A percentile compares a stretch with the other conserved stretches of the same genome.
Conservation (phyloP, 2,888 invertebrate genomes). For the Urechis unicinctus region DNA sequence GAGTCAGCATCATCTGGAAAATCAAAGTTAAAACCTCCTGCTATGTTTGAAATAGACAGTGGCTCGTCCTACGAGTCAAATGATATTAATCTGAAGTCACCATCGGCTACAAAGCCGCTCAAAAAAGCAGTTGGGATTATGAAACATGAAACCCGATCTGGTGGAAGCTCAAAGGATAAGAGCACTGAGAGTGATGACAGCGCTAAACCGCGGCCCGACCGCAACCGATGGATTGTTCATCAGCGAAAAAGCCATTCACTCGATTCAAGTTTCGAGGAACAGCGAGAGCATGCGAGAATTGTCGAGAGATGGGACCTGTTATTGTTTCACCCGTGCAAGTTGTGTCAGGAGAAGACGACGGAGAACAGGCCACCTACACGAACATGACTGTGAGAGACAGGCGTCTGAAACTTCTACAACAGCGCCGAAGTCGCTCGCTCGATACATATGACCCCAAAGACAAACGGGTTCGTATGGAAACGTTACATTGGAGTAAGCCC, state of each 20-base stretch:
- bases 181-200: neutral
- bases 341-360: neutral
- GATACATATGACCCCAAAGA: conserved; percentile 6
- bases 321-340: too few species aligned
- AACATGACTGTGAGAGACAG: conserved; percentile 1
- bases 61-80: conserved; percentile 17
- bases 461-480: neutral
- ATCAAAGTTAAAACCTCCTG: conserved; percentile 11
- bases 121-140: too few species aligned
- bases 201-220: neutral
- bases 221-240: neutral
- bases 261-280: conserved; percentile 18
- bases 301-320: too few species aligned
- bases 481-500: neutral
- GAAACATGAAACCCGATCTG: too few species aligned
- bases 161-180: too few species aligned
- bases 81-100: neutral
- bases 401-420: conserved; percentile 5
- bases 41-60: conserved; percentile 19
- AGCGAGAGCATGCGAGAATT: neutral
- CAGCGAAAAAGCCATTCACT: conserved; percentile 15
- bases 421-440: conserved; percentile 7
- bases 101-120: neutral
- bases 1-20: conserved; percentile 3
- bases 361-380: neutral